phyloP scores from a whole-genome alignment of 2,797 vertebrate species.

The Pempheris klunzingeri region DNA sequence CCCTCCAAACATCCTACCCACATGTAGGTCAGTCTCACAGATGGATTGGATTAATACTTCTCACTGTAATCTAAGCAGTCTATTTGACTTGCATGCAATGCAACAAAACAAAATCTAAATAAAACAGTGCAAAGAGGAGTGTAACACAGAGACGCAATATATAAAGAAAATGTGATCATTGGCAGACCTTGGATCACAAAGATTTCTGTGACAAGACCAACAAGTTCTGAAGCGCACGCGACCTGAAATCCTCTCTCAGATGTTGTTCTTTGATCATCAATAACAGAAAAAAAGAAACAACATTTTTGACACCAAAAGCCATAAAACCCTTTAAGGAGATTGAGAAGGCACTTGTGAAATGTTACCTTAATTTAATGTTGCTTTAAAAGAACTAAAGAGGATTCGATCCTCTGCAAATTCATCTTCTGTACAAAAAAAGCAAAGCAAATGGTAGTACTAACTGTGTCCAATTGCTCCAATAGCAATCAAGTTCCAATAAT shows the following conservation, averaged over 20 bases:
- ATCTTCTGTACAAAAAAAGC: not conserved
- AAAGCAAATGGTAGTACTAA: too few species aligned
- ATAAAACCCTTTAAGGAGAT: slow-evolving; percentile 86
- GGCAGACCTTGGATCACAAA: slow-evolving; percentile 80
- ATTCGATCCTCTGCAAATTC: not conserved
- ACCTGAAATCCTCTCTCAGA: slow-evolving; percentile 72
- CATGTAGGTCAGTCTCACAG: not conserved
- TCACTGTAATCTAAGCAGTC: not conserved
- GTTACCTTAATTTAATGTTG: not conserved
- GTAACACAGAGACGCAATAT: not conserved
- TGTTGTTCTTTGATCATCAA: slow-evolving; percentile 88
- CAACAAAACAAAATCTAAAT: not conserved
- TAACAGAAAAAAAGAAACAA: slow-evolving; percentile 84
- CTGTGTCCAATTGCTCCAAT: not conserved
- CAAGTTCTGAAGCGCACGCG: not conserved
- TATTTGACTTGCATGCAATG: not conserved
- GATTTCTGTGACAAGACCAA: not conserved
- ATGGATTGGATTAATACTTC: not conserved
- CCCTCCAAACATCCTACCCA: not conserved
- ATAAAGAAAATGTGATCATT: not conserved
- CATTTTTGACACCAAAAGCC: slow-evolving; percentile 89
- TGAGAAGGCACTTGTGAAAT: slow-evolving; percentile 78
- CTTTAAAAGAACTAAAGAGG: too few species aligned
- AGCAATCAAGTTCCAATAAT: not conserved
- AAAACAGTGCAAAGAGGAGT: not conserved